A percentile compares a stretch with the other conserved stretches of the same genome.
These are phyloP conservation scores for Morelia viridis DNA, from an alignment of 2,797 vertebrate species.

Conservation along the genomic window DNA sequence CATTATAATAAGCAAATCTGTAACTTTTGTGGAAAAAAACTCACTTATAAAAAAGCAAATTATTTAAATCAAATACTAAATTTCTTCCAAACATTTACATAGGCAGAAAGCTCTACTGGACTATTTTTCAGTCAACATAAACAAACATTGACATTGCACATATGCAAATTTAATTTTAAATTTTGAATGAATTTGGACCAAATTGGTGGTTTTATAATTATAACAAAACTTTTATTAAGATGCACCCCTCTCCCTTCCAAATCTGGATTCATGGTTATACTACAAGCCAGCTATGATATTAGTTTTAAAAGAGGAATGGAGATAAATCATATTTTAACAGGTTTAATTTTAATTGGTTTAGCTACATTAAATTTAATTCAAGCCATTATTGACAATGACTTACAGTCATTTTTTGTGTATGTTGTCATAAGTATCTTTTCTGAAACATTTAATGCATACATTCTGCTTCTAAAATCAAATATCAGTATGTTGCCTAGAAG, in stretches of 20 bases:
- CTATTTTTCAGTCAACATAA: constrained; percentile 17
- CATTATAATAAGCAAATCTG: neutral
- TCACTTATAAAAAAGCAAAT: neutral
- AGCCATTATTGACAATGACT: neutral
- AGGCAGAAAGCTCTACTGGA: neutral
- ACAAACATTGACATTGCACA: neutral
- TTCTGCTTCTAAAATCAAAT: neutral
- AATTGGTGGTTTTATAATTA: neutral
- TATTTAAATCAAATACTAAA: neutral
- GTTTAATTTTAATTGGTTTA: neutral
- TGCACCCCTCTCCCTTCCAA: neutral
- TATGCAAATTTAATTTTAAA: neutral
- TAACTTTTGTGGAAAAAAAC: neutral
- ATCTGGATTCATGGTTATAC: neutral
- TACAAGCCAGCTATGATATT: neutral
- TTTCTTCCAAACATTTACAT: constrained; percentile 1
- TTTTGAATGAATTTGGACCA: neutral
- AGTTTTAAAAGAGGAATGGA: neutral
- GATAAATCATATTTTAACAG: neutral
- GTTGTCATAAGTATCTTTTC: neutral
- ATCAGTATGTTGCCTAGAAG: neutral
- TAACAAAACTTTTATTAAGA: neutral
- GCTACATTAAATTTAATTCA: constrained; percentile 1
- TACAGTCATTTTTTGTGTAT: neutral
- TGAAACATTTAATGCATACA: neutral